A percentile compares a stretch with the other conserved stretches of the same genome.
phyloP scores from a whole-genome alignment of 2,113 vertebrate species.

The Phasianus colchicus region DNA sequence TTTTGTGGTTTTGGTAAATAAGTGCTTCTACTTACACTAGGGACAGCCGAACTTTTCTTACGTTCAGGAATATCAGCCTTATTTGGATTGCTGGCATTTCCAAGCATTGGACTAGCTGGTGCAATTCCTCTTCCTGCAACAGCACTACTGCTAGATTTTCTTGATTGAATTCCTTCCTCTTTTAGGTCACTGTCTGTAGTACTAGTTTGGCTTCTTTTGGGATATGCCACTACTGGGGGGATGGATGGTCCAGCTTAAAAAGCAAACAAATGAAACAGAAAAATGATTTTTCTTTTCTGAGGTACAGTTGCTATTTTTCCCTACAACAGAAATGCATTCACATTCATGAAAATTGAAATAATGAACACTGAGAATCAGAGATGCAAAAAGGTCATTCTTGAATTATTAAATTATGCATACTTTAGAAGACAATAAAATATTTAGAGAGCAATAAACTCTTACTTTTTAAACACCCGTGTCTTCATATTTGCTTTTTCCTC shows the following conservation, averaged over 20 bases:
- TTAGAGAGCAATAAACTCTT: neutral
- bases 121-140: constrained; percentile 84
- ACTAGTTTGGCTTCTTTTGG: constrained; percentile 92
- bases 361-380: neutral
- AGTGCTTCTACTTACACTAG: constrained; percentile 84
- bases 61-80: constrained; percentile 98
- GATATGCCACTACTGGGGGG: constrained; percentile 86
- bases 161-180: constrained; percentile 88
- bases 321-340: neutral
- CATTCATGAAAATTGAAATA: neutral
- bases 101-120: constrained; percentile 94
- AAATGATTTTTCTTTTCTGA: neutral
- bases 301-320: neutral
- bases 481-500: neutral
- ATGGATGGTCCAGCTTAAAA: constrained; percentile 88
- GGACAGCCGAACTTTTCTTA: constrained; percentile 88
- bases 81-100: constrained; percentile 96
- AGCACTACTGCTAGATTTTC: constrained; percentile 83
- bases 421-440: neutral
- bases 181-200: constrained; percentile 87
- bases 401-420: neutral
- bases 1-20: neutral
- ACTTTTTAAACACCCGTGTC: neutral
- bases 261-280: neutral
- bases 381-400: neutral